Percentiles rank a stretch among this genome's conserved stretches.
Evolutionary conservation across 2,113 vertebrate species (phyloP).

Genomic region (Rhinoderma darwinii): DNA sequence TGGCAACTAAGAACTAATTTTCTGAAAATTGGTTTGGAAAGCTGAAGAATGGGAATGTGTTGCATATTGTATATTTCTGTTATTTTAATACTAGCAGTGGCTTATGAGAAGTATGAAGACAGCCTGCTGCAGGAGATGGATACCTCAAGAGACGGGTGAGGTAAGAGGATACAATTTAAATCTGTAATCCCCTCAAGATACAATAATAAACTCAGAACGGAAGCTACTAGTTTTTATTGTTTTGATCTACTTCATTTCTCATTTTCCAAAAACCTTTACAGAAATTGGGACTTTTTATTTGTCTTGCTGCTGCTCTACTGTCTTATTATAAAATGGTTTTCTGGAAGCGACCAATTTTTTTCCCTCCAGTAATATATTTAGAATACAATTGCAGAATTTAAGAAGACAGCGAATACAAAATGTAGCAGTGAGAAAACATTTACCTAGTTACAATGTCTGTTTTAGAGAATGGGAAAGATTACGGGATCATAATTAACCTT

Average conservation of each 20-base stretch:
- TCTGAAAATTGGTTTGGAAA: background rate
- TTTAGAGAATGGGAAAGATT: background rate
- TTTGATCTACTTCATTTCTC: slow-evolving; percentile 43
- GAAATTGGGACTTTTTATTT: slow-evolving; percentile 37
- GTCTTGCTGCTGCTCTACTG: background rate
- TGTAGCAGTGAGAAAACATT: background rate
- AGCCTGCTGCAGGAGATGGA: slow-evolving; percentile 5
- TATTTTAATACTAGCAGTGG: slow-evolving; percentile 19
- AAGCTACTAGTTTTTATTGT: slow-evolving; percentile 37
- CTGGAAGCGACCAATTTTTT: slow-evolving; percentile 40
- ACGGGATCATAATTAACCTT: background rate
- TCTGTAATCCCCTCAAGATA: slow-evolving; percentile 35
- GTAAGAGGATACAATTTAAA: slow-evolving; percentile 45
- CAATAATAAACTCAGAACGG: slow-evolving; percentile 38
- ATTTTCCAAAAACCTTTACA: slow-evolving; percentile 46
- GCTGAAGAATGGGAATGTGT: background rate
- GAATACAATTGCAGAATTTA: slow-evolving; percentile 33
- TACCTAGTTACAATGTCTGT: background rate
- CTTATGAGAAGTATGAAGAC: slow-evolving; percentile 20
- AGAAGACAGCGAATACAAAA: background rate
- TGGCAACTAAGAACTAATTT: background rate
- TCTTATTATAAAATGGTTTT: slow-evolving; percentile 37
- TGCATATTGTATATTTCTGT: slow-evolving; percentile 17
- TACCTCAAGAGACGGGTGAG: slow-evolving; percentile 21
- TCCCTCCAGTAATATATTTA: slow-evolving; percentile 13